phyloP scores from a whole-genome alignment of 2,113 vertebrate genomes.

The Centropus bengalensis region DNA sequence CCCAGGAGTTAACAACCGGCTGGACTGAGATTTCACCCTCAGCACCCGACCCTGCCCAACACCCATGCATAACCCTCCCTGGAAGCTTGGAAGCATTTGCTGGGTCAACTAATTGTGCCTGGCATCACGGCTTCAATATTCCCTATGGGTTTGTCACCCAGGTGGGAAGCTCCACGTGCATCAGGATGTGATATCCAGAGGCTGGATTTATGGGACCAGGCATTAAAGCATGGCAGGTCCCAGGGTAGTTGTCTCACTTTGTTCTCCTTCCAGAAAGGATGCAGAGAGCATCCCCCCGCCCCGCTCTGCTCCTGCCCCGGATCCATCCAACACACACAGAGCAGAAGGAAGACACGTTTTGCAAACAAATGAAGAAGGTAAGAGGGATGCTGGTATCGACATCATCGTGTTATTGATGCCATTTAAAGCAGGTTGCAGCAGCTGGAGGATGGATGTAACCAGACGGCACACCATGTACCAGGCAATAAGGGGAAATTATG shows the following conservation, averaged over 20 bases:
- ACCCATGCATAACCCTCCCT: background rate
- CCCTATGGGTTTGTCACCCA: background rate
- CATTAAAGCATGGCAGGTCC: background rate
- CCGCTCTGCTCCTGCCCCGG: background rate
- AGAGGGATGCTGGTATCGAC: background rate
- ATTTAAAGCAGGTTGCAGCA: background rate
- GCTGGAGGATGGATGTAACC: background rate
- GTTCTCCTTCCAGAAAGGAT: background rate
- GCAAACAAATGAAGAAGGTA: background rate
- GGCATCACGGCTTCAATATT: background rate
- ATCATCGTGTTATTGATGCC: accelerated
- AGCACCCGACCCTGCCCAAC: background rate
- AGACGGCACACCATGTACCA: background rate
- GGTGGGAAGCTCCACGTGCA: background rate
- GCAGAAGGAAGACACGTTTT: background rate
- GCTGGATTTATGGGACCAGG: background rate
- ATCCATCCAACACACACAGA: accelerated
- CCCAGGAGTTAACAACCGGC: background rate
- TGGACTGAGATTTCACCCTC: background rate
- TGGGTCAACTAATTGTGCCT: background rate
- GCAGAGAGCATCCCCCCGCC: background rate
- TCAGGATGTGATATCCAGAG: background rate
- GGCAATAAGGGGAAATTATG: background rate
- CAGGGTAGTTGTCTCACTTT: background rate
- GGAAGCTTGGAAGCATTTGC: background rate